Percentiles rank a stretch among this genome's conserved stretches.
These are phyloP conservation scores for Drosophila merina DNA, from an alignment of 2,888 invertebrate species.

Conservation along the genomic window DNA sequence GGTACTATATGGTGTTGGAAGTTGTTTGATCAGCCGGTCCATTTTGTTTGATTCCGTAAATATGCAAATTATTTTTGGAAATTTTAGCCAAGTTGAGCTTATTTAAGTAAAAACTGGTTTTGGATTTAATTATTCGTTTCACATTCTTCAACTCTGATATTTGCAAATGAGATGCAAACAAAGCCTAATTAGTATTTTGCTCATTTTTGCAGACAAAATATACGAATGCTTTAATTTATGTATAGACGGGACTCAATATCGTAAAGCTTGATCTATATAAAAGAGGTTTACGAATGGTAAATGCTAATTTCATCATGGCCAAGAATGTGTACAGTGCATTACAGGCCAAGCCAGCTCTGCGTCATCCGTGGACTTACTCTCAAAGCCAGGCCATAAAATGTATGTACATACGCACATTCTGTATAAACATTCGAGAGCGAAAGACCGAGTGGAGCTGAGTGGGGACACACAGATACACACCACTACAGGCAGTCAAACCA, in stretches of 20 bases:
- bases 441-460: constrained; percentile 13
- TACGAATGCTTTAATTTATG: background rate
- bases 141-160: constrained; percentile 72
- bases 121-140: constrained; percentile 21
- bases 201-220: background rate
- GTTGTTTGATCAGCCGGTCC: constrained; percentile 15
- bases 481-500: background rate
- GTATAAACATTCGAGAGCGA: constrained; percentile 12
- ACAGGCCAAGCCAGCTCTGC: constrained; percentile 21
- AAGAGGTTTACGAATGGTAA: background rate
- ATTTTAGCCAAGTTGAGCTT: constrained; percentile 29
- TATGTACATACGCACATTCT: constrained; percentile 7
- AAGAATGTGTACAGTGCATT: constrained; percentile 23
- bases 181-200: constrained; percentile 17
- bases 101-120: constrained; percentile 53
- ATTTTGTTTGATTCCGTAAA: constrained; percentile 20
- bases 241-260: background rate
- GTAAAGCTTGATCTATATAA: background rate
- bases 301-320: background rate
- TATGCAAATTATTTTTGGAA: constrained; percentile 43
- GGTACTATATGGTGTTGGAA: constrained; percentile 25
- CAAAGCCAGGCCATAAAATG: constrained; percentile 31
- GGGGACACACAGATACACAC: constrained; percentile 1
- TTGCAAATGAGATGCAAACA: constrained; percentile 49
- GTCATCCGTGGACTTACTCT: constrained; percentile 31